Evolutionary conservation across 2,113 vertebrate genomes (phyloP).

Genomic region (Corydoras sp.): DNA sequence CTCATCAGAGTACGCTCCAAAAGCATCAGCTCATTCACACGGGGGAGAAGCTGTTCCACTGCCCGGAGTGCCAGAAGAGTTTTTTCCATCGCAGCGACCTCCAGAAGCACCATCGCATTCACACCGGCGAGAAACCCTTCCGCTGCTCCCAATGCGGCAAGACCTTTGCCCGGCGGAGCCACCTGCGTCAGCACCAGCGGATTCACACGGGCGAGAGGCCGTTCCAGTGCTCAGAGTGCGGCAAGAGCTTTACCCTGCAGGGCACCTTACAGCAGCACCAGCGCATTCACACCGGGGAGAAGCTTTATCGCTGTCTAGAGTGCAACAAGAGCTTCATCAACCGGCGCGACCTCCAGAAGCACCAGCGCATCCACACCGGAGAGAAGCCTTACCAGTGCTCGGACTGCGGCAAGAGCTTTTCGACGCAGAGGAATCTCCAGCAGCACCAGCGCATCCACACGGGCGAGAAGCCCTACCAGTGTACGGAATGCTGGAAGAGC

Average conservation of each 20-base stretch:
- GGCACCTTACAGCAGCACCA: background rate
- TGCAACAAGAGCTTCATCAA: background rate
- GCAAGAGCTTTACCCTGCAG: background rate
- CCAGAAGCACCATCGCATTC: conserved; percentile 18
- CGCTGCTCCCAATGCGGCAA: conserved; percentile 10
- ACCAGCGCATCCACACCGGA: background rate
- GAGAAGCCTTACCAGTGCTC: background rate
- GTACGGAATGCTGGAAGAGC: conserved; percentile 4
- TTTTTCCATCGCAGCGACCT: conserved; percentile 8
- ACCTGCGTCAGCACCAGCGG: conserved; percentile 2
- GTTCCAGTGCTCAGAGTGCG: background rate
- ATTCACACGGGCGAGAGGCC: conserved; percentile 7
- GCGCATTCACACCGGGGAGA: conserved; percentile 3
- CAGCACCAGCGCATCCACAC: conserved; percentile 14
- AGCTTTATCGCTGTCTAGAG: background rate
- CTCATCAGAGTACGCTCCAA: background rate
- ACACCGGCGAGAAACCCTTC: conserved; percentile 13
- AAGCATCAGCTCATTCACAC: conserved; percentile 23
- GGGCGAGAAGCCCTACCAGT: conserved; percentile 12
- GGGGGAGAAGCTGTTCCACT: conserved; percentile 10
- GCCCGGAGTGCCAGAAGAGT: conserved; percentile 8
- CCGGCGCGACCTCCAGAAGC: background rate
- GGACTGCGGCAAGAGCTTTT: conserved; percentile 8
- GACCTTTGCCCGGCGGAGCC: conserved; percentile 7
- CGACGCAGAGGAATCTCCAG: background rate